A percentile compares a stretch with the other conserved stretches of the same genome.
These are phyloP conservation scores for Dermatemys mawii DNA, from an alignment of 2,113 vertebrate genomes.

Conservation along the genomic window DNA sequence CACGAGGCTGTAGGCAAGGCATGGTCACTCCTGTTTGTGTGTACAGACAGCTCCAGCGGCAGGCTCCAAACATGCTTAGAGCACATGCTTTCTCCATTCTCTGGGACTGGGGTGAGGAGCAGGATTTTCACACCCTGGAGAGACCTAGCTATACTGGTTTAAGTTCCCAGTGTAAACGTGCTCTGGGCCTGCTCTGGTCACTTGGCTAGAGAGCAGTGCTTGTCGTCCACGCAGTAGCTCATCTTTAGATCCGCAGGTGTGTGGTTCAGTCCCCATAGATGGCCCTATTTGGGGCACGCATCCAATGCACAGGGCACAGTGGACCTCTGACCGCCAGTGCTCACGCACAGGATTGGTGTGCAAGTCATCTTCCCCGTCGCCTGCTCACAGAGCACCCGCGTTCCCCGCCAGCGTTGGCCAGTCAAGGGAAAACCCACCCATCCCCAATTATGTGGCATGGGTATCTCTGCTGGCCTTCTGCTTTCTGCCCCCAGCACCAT, in stretches of 20 bases:
- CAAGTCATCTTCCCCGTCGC: not conserved
- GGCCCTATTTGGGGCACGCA: no score
- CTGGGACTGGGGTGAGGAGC: no score
- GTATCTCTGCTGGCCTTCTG: rapidly evolving
- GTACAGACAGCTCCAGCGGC: not conserved
- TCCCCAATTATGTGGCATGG: not conserved
- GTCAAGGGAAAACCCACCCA: not conserved
- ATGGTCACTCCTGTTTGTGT: not conserved
- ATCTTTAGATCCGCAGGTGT: not conserved
- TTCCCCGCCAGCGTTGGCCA: not conserved
- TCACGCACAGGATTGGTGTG: not conserved
- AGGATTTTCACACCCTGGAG: no score
- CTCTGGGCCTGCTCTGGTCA: not conserved
- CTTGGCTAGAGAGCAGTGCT: not conserved
- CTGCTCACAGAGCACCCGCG: not conserved
- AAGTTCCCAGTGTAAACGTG: not conserved
- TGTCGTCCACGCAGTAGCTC: not conserved
- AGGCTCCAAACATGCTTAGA: not conserved
- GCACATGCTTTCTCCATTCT: not conserved
- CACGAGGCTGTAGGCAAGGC: no score
- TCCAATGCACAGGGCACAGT: not conserved
- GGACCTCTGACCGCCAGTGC: not conserved
- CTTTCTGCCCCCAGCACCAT: not conserved
- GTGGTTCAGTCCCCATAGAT: not conserved
- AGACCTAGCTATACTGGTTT: not conserved